These are phyloP conservation scores for Struthidea cinerea DNA, from an alignment of 2,113 vertebrate species.

Conservation along the genomic window DNA sequence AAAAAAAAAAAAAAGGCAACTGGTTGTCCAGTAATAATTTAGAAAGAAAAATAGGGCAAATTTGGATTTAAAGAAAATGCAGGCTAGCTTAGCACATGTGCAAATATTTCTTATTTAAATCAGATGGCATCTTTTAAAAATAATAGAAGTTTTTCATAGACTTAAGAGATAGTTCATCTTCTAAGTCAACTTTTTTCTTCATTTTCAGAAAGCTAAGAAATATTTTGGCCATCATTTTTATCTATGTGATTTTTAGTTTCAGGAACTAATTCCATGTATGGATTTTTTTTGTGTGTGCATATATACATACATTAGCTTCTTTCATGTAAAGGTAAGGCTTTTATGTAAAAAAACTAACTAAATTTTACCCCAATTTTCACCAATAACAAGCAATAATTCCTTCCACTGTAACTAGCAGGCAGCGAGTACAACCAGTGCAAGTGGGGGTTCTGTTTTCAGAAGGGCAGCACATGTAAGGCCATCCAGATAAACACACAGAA, in stretches of 20 bases:
- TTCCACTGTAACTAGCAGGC: not conserved
- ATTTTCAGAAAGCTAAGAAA: not conserved
- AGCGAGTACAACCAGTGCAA: not conserved
- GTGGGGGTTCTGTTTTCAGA: not conserved
- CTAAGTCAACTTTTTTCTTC: not conserved
- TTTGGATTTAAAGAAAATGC: not conserved
- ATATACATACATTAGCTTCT: not conserved
- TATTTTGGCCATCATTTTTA: not conserved
- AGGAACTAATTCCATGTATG: not conserved
- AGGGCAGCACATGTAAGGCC: not conserved
- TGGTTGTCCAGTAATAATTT: not conserved
- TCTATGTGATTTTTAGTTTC: not conserved
- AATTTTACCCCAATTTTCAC: not conserved
- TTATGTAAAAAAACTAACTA: not conserved
- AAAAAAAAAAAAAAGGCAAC: not conserved
- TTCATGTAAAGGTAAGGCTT: not conserved
- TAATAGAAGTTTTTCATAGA: not conserved
- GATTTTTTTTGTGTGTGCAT: accelerated
- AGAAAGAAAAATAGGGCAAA: not conserved
- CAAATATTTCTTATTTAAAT: not conserved
- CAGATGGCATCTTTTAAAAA: not conserved
- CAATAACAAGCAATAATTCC: not conserved
- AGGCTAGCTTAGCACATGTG: not conserved
- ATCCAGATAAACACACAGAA: not conserved
- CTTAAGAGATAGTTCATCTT: not conserved